Evolutionary conservation across 2,113 vertebrate genomes (phyloP).

Genomic region (Morphnarchus princeps): DNA sequence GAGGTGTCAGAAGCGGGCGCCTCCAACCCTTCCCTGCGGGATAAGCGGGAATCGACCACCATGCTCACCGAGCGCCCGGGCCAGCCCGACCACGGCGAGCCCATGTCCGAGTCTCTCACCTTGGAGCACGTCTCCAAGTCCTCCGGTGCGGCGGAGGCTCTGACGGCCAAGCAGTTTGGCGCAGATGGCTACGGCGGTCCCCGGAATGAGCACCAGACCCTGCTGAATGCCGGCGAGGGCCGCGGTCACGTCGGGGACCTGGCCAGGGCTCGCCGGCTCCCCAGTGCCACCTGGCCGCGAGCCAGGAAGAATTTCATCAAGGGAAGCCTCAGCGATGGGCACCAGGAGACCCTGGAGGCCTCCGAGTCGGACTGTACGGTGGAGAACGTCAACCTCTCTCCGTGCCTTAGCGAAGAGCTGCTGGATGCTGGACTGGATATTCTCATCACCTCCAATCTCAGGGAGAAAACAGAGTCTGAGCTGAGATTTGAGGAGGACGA

Average conservation of each 20-base stretch:
- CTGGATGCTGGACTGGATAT: slow-evolving; percentile 77
- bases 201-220: slow-evolving; percentile 58
- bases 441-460: slow-evolving; percentile 77
- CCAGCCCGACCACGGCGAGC: slow-evolving; percentile 47
- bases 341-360: slow-evolving; percentile 73
- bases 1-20: slow-evolving; percentile 77
- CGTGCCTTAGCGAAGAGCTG: slow-evolving; percentile 90
- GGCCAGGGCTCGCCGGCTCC: slow-evolving; percentile 49
- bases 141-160: slow-evolving; percentile 32
- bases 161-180: slow-evolving; percentile 22
- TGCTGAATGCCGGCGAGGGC: slow-evolving; percentile 32
- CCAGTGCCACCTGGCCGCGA: slow-evolving; percentile 80
- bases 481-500: slow-evolving; percentile 97
- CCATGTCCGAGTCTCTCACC: slow-evolving; percentile 65
- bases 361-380: slow-evolving; percentile 64
- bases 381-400: slow-evolving; percentile 82
- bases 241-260: not conserved
- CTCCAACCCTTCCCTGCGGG: slow-evolving; percentile 78
- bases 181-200: slow-evolving; percentile 23
- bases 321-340: slow-evolving; percentile 61
- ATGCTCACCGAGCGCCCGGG: slow-evolving; percentile 55
- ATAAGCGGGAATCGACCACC: slow-evolving; percentile 80
- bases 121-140: slow-evolving; percentile 68
- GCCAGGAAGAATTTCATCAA: slow-evolving; percentile 73
- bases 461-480: slow-evolving; percentile 91